A percentile compares a stretch with the other conserved stretches of the same genome.
phyloP scores from a whole-genome alignment of 2,797 vertebrate species.

The Phrynocephalus guinanensis region DNA sequence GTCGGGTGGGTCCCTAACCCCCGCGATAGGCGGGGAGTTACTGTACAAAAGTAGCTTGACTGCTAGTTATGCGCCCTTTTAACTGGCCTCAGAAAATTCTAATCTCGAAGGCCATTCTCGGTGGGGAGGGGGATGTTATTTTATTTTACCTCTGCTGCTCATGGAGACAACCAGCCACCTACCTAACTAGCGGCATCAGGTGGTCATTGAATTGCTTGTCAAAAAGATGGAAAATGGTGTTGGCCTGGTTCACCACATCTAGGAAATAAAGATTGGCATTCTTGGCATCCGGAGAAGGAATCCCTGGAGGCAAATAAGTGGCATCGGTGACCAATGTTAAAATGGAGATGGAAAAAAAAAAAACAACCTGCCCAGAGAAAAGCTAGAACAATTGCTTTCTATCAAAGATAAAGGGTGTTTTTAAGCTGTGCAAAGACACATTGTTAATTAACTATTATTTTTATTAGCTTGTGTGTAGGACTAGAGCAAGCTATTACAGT shows the following conservation, averaged over 20 bases:
- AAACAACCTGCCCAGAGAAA: not conserved
- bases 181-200: conserved; percentile 99
- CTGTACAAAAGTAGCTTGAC: too few species aligned
- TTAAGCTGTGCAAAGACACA: not conserved
- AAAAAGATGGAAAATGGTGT: conserved; percentile 99
- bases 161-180: conserved; percentile 57
- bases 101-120: too few species aligned
- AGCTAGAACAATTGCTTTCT: too few species aligned
- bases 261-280: conserved; percentile 97
- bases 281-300: conserved; percentile 96
- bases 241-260: conserved; percentile 99
- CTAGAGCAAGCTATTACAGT: too few species aligned
- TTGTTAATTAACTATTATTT: not conserved
- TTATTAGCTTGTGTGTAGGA: too few species aligned
- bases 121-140: too few species aligned
- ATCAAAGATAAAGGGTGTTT: not conserved
- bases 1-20: too few species aligned
- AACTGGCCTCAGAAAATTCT: too few species aligned
- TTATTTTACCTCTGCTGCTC: not conserved
- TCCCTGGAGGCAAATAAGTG: conserved; percentile 80
- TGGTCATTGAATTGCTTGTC: conserved; percentile 99
- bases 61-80: not conserved
- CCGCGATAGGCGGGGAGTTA: too few species aligned
- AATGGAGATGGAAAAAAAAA: not conserved
- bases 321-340: not conserved